phyloP scores from a whole-genome alignment of 37 sponge, comb jelly and placozoan genomes.

The Tethya wilhelma region DNA sequence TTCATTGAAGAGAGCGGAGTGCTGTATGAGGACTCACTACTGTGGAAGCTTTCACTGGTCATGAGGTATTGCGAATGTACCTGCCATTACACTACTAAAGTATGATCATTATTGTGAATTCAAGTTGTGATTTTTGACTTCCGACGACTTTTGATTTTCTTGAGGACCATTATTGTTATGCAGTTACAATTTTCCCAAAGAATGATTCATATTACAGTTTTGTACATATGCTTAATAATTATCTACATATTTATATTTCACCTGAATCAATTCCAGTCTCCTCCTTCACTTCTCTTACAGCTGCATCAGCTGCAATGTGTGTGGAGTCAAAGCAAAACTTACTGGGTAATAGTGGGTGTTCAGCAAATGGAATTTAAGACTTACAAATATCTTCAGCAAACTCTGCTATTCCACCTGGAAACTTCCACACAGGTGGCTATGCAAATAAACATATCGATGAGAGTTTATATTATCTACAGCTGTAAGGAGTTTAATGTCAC shows the following conservation, averaged over 20 bases:
- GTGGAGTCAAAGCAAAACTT: not conserved
- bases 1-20: too few species aligned
- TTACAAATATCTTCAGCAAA: constrained; percentile 80
- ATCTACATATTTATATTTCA: constrained; percentile 15
- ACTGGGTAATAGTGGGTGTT: not conserved
- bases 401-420: constrained; percentile 86
- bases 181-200: too few species aligned
- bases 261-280: constrained; percentile 84
- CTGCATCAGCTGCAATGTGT: constrained; percentile 54
- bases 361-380: not conserved
- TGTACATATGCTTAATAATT: too few species aligned
- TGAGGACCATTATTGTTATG: too few species aligned
- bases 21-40: too few species aligned
- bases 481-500: constrained; percentile 10
- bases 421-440: constrained; percentile 77
- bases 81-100: too few species aligned
- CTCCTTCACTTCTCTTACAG: constrained; percentile 82
- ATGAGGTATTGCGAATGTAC: too few species aligned
- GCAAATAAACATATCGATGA: not conserved
- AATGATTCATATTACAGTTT: too few species aligned
- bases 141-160: too few species aligned
- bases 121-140: too few species aligned
- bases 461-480: not conserved
- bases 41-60: too few species aligned
- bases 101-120: too few species aligned